Evolutionary conservation across 2,797 vertebrate species (phyloP), one percentile per base, ranked within the genome.

Genomic region (Distichodus sexfasciatus): DNA sequence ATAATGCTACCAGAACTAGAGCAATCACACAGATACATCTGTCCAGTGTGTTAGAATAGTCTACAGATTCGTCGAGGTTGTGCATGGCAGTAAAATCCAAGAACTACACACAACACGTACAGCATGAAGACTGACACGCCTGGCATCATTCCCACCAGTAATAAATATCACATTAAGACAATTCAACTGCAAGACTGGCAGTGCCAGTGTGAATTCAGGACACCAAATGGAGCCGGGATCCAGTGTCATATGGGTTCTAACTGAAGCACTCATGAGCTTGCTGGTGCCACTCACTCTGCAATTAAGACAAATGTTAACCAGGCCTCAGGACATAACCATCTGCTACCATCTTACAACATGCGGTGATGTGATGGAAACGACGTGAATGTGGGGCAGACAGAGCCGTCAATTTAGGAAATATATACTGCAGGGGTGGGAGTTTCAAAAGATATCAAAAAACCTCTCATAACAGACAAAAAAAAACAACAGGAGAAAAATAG

Each of bases 281-380:
- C 24, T 41, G 23, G 5, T 47, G 41, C 31, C 9, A 19, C 21
- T n/a, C 31, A 26, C 40, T 23, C 48, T 11, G n/a, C 44, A 7
- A 6, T 35, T 24, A 40, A 21, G 41, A 40, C 23, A 23, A 65
- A 12, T 21, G 5, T 55, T 29, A 41, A 12, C 31, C 4, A n/a
- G 31, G 50, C 43, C 31, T 71, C 23, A 11, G 51, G 43, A 58
- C 12, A 15, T 15, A 12, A 12, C 6, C 41, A 35, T 64, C 43
- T 51, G n/a, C 53, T 15, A 46, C 7, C 29, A 14, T 21, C 26
- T 38, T 17, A 62, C n/a, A n/a, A n/a, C n/a, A 70, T 63, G 50
- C 15, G 28, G 26, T 35, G 26, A 24, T 43, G 31, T 53, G 48
- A 3, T 29, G 44, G 12, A 1, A n/a, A 31, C 33, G 57, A 41